Conservation (phyloP, 2,113 vertebrate genomes). For the Cottus gobio region DNA sequence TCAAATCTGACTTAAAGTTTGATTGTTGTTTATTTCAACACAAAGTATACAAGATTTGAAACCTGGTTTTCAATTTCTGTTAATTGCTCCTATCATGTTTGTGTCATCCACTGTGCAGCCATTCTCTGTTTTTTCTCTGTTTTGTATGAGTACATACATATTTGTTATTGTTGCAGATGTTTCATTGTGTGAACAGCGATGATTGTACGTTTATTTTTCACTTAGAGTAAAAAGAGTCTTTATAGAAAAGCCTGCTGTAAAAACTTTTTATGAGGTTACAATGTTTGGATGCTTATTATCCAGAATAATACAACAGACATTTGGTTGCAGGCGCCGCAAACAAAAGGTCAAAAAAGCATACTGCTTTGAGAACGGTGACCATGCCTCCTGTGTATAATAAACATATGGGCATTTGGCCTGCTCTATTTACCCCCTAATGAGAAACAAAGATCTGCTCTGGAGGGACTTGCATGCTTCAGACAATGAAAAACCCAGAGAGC, state of each 20-base stretch:
- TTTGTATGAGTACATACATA: neutral
- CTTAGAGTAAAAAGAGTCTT: conserved; percentile 21
- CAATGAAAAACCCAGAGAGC: conserved; percentile 63
- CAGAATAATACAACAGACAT: conserved; percentile 50
- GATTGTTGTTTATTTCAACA: neutral
- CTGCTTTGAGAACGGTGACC: conserved; percentile 68
- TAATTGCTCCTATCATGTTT: neutral
- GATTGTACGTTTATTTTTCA: conserved; percentile 25
- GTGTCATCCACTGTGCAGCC: neutral
- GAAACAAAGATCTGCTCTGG: conserved; percentile 81
- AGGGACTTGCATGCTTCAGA: conserved; percentile 76
- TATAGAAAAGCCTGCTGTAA: conserved; percentile 15
- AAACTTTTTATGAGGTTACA: conserved; percentile 40
- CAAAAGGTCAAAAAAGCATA: conserved; percentile 74
- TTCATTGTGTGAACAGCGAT: conserved; percentile 1
- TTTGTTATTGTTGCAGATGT: neutral
- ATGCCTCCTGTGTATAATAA: conserved; percentile 78
- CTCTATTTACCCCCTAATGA: conserved; percentile 80
- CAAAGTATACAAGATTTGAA: neutral
- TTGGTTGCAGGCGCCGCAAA: conserved; percentile 56
- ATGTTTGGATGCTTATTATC: conserved; percentile 45
- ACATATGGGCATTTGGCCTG: conserved; percentile 77
- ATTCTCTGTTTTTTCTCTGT: neutral
- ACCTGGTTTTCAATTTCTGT: neutral
- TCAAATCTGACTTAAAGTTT: neutral